A percentile compares a stretch with the other conserved stretches of the same genome.
Conservation (phyloP, 2,888 invertebrate species). For the Agriotes lineatus region DNA sequence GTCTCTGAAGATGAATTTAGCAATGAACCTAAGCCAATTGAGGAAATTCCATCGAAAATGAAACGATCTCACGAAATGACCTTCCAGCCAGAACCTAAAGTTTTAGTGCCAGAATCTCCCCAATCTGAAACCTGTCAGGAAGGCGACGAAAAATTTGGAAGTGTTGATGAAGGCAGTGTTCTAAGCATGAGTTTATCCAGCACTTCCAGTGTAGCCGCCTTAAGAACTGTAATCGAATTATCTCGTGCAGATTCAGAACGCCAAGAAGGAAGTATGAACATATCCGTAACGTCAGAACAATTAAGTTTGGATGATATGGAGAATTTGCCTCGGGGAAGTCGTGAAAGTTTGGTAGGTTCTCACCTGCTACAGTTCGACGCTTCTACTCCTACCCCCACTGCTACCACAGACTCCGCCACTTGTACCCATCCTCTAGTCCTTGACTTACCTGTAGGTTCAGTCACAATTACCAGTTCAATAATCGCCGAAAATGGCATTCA, state of each 20-base stretch:
- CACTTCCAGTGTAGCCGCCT: conserved; percentile 67
- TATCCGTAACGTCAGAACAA: conserved; percentile 66
- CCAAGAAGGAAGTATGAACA: conserved; percentile 64
- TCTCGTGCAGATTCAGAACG: conserved; percentile 65
- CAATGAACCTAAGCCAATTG: conserved; percentile 65
- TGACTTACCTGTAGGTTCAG: conserved; percentile 64
- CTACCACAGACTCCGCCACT: conserved; percentile 63
- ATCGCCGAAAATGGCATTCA: conserved; percentile 67
- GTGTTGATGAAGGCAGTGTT: conserved; percentile 72
- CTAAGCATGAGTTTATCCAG: conserved; percentile 72
- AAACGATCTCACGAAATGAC: conserved; percentile 93
- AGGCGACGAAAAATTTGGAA: conserved; percentile 69
- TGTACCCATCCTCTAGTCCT: conserved; percentile 58
- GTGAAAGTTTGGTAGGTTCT: conserved; percentile 55
- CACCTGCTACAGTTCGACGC: conserved; percentile 36
- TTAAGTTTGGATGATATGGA: conserved; percentile 64
- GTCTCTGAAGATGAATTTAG: conserved; percentile 70
- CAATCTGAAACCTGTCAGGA: conserved; percentile 65
- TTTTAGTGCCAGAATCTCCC: conserved; percentile 67
- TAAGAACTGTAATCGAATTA: conserved; percentile 66
- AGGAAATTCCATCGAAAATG: conserved; percentile 79
- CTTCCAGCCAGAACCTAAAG: conserved; percentile 76
- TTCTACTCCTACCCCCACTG: conserved; percentile 49
- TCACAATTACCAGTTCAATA: conserved; percentile 68
- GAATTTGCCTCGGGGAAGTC: conserved; percentile 53